phyloP scores from a whole-genome alignment of 2,888 invertebrate genomes.

The Sarcophaga subvicina region DNA sequence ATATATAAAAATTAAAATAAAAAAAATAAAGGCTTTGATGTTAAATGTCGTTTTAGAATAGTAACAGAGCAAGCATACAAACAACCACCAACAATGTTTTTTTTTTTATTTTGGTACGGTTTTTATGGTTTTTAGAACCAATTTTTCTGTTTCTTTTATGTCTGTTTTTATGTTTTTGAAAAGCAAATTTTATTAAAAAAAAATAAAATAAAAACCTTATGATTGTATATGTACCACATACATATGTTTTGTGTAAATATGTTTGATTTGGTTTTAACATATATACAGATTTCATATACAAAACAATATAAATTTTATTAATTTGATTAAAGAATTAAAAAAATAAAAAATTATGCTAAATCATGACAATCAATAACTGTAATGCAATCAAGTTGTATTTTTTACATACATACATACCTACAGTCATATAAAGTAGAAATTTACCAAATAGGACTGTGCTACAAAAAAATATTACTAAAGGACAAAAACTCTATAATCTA shows the following conservation, averaged over 20 bases:
- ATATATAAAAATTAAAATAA: too few relatives aligned
- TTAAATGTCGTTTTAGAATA: slow-evolving; percentile 44
- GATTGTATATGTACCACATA: slow-evolving; percentile 1
- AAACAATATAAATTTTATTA: not conserved
- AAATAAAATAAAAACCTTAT: slow-evolving; percentile 6
- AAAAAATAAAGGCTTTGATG: slow-evolving; percentile 28
- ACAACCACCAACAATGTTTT: slow-evolving; percentile 1
- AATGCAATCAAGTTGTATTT: too few relatives aligned
- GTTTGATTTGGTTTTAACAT: slow-evolving; percentile 18
- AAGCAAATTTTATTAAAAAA: not conserved
- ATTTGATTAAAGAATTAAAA: too few relatives aligned
- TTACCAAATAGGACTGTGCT: too few relatives aligned
- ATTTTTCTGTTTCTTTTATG: slow-evolving; percentile 7
- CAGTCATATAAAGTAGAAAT: too few relatives aligned
- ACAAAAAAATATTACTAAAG: too few relatives aligned
- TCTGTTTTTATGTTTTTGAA: slow-evolving; percentile 22
- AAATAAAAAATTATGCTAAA: too few relatives aligned
- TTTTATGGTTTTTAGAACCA: slow-evolving; percentile 37
- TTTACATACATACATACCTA: too few relatives aligned
- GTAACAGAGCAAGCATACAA: slow-evolving; percentile 1
- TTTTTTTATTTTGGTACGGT: slow-evolving; percentile 5
- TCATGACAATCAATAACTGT: too few relatives aligned
- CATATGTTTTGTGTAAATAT: slow-evolving; percentile 40
- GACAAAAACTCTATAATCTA: too few relatives aligned
- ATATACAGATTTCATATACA: slow-evolving; percentile 20